Base-by-base conservation (phyloP, 2,888 invertebrate genomes). In the Dicyrtomina minuta region DNA sequence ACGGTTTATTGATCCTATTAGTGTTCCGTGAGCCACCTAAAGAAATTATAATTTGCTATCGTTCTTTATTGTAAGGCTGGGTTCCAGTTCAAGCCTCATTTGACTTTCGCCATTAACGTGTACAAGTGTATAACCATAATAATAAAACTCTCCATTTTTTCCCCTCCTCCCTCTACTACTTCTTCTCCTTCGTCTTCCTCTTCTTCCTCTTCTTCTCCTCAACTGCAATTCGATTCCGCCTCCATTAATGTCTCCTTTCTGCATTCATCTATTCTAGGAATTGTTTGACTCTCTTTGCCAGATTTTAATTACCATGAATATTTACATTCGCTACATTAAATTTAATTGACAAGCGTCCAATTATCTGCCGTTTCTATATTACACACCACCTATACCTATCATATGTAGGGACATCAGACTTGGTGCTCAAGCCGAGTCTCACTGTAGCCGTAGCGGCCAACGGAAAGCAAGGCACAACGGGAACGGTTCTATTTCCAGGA, bases 271-370 rank as follows among this genome's bases (percentile, higher is more conserved):
- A 62, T 46, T 49, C 39, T 49, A 33, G 33, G 64, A 51, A 64
- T 64, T 53, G 39, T 64, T 53, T 51, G 51, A 51, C 33, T 49
- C 39, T 39, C 39, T 51, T 49, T 64, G 64, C 64, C 64, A 64
- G 64, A 64, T 64, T 64, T 64, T 64, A 64, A 64, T 64, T 64
- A 64, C 64, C 64, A 64, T 64, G 64, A 64, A 64, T 64, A 62
- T 60, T 60, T 62, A 64, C 64, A 53, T 64, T 53, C 61, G 44
- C 44, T 60, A 60, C 60, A 60, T 60, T 64, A 53, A 51, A 64
- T 64, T 51, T 64, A 64, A 64, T 53, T 64, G 64, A 64, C 64
- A 64, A 64, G 39, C 64, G 64, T 64, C 64, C 64, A 64, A 64
- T 64, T 64, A 64, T 51, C 64, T 41, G 33, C 64, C 51, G 51